Percentiles rank a stretch among this genome's conserved stretches.
Evolutionary conservation across 2,888 invertebrate genomes (phyloP).

Genomic region (Eumacrocentrus americanus): DNA sequence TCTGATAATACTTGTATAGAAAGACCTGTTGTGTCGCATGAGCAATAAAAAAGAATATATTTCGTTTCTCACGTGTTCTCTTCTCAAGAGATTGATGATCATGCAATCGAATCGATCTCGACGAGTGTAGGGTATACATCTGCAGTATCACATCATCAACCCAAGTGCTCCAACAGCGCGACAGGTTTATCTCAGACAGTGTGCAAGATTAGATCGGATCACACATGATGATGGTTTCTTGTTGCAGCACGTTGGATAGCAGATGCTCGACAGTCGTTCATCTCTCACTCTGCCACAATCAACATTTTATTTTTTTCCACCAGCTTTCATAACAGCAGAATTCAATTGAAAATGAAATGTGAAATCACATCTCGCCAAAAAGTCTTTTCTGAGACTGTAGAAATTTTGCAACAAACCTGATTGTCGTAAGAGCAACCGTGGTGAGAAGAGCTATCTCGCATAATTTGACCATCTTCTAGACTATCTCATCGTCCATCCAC

Average conservation of each 20-base stretch:
- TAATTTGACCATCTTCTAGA: neutral
- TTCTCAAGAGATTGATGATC: neutral
- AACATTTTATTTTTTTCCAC: too few species aligned
- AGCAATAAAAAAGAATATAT: neutral
- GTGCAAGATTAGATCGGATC: slow-evolving; percentile 22
- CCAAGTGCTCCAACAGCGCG: neutral
- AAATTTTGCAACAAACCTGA: too few species aligned
- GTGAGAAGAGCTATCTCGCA: neutral
- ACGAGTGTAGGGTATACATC: slow-evolving; percentile 5
- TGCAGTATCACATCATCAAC: slow-evolving; percentile 15
- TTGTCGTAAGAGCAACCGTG: neutral
- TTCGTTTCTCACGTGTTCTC: slow-evolving; percentile 3
- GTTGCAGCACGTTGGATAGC: too few species aligned
- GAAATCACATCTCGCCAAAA: too few species aligned
- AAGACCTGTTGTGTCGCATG: too few species aligned
- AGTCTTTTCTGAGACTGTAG: too few species aligned
- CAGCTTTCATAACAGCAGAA: too few species aligned
- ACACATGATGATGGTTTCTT: too few species aligned
- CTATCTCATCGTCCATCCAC: slow-evolving; percentile 1
- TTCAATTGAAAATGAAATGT: too few species aligned
- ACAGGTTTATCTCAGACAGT: slow-evolving; percentile 20
- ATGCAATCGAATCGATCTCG: slow-evolving; percentile 7
- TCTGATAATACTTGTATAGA: too few species aligned
- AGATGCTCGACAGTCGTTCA: too few species aligned
- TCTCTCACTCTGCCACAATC: too few species aligned